A percentile compares a stretch with the other conserved stretches of the same genome.
Conservation (phyloP, 2,888 invertebrate species). For the Microctonus brassicae region DNA sequence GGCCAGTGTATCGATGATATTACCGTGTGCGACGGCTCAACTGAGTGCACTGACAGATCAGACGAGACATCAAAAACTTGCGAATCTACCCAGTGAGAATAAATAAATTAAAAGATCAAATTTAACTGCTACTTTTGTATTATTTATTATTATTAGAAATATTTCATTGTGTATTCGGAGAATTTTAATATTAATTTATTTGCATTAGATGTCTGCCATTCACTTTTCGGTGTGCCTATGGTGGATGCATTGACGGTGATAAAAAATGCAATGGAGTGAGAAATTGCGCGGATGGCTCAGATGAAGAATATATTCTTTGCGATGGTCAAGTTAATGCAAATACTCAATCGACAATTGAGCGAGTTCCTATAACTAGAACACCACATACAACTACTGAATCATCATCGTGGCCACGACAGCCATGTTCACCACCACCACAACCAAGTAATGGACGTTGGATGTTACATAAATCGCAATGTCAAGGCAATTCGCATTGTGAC, state of each 20-base stretch:
- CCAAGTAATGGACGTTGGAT: constrained; percentile 58
- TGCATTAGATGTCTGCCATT: constrained; percentile 59
- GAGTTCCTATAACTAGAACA: background rate
- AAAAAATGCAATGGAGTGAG: constrained; percentile 61
- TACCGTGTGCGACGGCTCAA: constrained; percentile 59
- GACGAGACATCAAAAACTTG: constrained; percentile 59
- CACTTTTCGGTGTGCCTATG: constrained; percentile 66
- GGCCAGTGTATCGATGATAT: constrained; percentile 55
- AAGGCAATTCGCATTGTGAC: constrained; percentile 48
- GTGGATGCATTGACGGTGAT: constrained; percentile 66
- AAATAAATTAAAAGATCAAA: constrained; percentile 1
- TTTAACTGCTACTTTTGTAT: too few relatives aligned
- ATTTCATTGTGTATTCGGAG: too few relatives aligned
- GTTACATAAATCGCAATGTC: constrained; percentile 54
- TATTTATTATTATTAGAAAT: background rate
- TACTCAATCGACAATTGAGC: background rate
- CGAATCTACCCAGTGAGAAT: constrained; percentile 54
- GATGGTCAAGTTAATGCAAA: background rate
- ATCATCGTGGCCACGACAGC: constrained; percentile 15
- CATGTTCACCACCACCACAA: constrained; percentile 54
- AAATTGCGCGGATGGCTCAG: constrained; percentile 68
- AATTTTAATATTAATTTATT: constrained; percentile 13
- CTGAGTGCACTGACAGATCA: constrained; percentile 58
- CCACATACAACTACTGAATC: background rate
- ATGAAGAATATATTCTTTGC: constrained; percentile 60